Percentiles rank a stretch among this genome's conserved stretches.
phyloP scores from a whole-genome alignment of 2,797 vertebrate species.

The Poeciliopsis presidionis region DNA sequence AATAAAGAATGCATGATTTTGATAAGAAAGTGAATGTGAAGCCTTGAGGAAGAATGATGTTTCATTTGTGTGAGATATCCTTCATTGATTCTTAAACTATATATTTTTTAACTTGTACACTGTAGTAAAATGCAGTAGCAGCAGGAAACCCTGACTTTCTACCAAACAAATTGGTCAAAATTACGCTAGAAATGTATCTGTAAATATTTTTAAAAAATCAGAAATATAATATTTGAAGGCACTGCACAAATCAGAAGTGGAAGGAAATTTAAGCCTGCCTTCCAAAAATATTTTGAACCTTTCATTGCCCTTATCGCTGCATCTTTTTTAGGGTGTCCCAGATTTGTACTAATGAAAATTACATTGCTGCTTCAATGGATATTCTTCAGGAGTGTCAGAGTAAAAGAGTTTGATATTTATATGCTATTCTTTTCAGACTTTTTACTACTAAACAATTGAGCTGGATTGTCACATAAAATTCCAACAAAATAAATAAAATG shows the following conservation, averaged over 20 bases:
- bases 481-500: not conserved
- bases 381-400: not conserved
- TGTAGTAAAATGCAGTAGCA: not conserved
- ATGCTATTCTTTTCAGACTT: not conserved
- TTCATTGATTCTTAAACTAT: not conserved
- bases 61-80: conserved; percentile 4
- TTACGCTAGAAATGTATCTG: not conserved
- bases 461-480: not conserved
- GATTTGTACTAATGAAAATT: not conserved
- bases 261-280: not conserved
- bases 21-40: conserved; percentile 10
- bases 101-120: not conserved
- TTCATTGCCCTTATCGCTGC: not conserved
- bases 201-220: not conserved
- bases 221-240: not conserved
- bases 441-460: not conserved
- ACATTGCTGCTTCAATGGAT: not conserved
- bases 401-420: not conserved
- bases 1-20: conserved; percentile 9
- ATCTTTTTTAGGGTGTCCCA: not conserved
- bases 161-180: not conserved
- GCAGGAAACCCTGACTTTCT: not conserved
- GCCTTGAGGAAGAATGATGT: conserved; percentile 1
- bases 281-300: not conserved
- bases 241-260: not conserved